Conservation (phyloP, 2,797 vertebrate genomes). For the Peromyscus melanophrys region DNA sequence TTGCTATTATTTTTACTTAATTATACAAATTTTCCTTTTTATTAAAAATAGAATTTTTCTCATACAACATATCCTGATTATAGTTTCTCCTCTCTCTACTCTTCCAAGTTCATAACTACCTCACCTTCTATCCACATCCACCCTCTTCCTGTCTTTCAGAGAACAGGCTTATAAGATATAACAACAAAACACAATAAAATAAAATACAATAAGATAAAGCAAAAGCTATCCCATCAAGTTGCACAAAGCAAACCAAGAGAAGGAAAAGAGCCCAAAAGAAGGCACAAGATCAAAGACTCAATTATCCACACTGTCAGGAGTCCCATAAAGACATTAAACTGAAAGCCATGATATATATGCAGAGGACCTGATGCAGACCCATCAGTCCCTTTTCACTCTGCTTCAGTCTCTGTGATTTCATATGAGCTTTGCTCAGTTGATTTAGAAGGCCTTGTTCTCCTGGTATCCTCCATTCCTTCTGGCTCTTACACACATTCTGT, state of each 20-base stretch:
- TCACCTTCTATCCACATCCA: neutral
- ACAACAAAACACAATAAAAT: neutral
- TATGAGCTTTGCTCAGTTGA: neutral
- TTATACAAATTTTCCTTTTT: neutral
- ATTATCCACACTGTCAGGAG: neutral
- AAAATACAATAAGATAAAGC: neutral
- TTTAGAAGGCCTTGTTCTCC: neutral
- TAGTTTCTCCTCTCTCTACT: neutral
- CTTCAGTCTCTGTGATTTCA: neutral
- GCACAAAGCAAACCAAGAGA: neutral
- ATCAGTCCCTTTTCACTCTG: neutral
- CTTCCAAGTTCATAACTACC: neutral
- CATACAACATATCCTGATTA: neutral
- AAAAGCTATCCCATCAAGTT: neutral
- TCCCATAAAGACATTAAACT: neutral
- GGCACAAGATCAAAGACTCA: neutral
- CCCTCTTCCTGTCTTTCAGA: neutral
- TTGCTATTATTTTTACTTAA: neutral
- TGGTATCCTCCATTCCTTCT: neutral
- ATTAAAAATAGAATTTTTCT: neutral
- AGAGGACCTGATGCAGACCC: neutral
- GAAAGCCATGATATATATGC: neutral
- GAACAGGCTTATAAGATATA: neutral
- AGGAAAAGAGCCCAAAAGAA: neutral
- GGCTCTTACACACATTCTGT: neutral